Evolutionary conservation across 1,140 invertebrate species (phyloP).

Genomic region (Xylocopa sonorina): DNA sequence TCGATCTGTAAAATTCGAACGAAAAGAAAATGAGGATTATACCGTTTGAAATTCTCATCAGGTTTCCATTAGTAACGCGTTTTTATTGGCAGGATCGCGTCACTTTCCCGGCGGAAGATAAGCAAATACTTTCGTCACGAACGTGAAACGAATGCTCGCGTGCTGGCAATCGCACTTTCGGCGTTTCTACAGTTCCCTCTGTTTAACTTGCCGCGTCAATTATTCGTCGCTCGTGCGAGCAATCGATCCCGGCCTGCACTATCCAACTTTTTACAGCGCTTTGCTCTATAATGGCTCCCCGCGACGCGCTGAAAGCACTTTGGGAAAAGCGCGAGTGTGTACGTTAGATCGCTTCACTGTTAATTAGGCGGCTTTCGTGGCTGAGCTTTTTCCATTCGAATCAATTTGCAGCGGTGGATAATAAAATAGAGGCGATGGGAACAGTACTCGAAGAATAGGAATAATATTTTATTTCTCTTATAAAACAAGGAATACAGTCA

Average conservation of each 20-base stretch:
- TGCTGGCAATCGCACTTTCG: slow-evolving; percentile 24
- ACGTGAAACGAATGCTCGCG: slow-evolving; percentile 16
- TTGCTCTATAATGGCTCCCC: slow-evolving; percentile 2
- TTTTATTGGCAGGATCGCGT: neutral
- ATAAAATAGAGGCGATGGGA: neutral
- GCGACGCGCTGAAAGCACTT: neutral
- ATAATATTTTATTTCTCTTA: too few species aligned
- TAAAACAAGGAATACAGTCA: too few species aligned
- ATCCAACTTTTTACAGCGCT: slow-evolving; percentile 22
- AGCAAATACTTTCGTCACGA: slow-evolving; percentile 25
- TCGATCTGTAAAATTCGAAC: too few species aligned
- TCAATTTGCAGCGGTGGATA: neutral
- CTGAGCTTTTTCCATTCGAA: too few species aligned
- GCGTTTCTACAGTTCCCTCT: slow-evolving; percentile 12
- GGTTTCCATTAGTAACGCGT: too few species aligned
- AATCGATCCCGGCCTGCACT: slow-evolving; percentile 5
- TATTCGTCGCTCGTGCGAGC: slow-evolving; percentile 18
- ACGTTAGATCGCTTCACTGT: neutral
- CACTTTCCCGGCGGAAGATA: neutral
- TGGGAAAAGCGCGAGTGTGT: neutral
- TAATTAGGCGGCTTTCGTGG: neutral
- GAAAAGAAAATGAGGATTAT: too few species aligned
- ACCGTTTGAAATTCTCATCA: too few species aligned
- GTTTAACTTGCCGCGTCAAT: slow-evolving; percentile 40
- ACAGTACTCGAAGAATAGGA: too few species aligned